These are phyloP conservation scores for Lepus europaeus DNA, from an alignment of 2,113 vertebrate genomes.

Conservation along the genomic window DNA sequence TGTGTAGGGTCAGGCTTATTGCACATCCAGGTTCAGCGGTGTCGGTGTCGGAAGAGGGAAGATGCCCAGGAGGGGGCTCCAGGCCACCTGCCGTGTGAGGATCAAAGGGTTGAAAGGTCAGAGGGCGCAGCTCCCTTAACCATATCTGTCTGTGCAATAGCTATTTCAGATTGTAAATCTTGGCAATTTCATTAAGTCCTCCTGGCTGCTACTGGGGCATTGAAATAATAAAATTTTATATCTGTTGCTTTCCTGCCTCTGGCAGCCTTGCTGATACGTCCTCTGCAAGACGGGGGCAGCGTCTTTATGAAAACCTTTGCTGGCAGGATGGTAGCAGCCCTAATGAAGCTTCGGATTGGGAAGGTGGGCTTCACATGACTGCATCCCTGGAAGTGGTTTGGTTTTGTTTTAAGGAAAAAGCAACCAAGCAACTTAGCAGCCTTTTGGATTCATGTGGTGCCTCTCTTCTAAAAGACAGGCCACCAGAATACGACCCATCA, in stretches of 20 bases:
- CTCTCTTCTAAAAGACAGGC: constrained; percentile 59
- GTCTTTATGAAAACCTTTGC: constrained; percentile 80
- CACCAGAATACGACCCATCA: neutral
- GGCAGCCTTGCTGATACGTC: constrained; percentile 87
- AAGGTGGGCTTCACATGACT: constrained; percentile 38
- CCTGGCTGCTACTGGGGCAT: constrained; percentile 89
- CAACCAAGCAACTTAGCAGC: neutral
- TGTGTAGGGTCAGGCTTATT: constrained; percentile 84
- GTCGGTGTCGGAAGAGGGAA: constrained; percentile 86
- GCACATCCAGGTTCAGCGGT: constrained; percentile 78
- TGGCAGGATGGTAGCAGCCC: constrained; percentile 35
- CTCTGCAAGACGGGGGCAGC: constrained; percentile 74
- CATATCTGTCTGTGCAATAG: constrained; percentile 90
- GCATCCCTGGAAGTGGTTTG: constrained; percentile 31
- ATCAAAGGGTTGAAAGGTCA: constrained; percentile 90
- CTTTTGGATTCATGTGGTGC: constrained; percentile 49
- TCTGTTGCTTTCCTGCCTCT: constrained; percentile 89
- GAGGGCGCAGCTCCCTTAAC: constrained; percentile 87
- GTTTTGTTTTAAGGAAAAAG: neutral
- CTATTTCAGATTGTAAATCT: constrained; percentile 93
- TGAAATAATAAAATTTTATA: constrained; percentile 92
- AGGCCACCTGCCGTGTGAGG: constrained; percentile 89
- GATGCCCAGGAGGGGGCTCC: constrained; percentile 86
- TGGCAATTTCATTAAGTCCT: constrained; percentile 91
- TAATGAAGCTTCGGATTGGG: constrained; percentile 59